Base-by-base conservation (phyloP, 2,888 invertebrate genomes). In the Dolichopus griseipennis region DNA sequence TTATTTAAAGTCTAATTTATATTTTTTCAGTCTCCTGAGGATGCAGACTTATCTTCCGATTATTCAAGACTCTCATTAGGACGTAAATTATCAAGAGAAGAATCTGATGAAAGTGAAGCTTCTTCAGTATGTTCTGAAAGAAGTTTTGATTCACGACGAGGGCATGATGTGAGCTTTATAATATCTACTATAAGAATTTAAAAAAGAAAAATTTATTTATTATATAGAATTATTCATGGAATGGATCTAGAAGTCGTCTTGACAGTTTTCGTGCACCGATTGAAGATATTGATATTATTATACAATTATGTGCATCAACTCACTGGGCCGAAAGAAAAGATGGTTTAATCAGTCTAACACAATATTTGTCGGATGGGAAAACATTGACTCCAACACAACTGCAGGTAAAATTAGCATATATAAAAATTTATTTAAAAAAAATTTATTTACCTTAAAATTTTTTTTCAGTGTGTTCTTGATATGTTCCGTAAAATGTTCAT, bases 321-420 rank as follows among this genome's bases (percentile, higher is more conserved):
- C 92, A 93, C 76, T 96, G 97, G 95, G 90, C 92, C 61, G 97
- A 98, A 78, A 83, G 97, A 69, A 96, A 97, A 79, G 97, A 98
- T 75, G 98, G 97, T 20, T 86, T 98, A 6, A 85, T 90, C 2
- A 90, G 90, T 70, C 79, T 95, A 73, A 91, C 92, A 68, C 85
- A 86, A 74, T 86, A 87, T 76, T 83, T 90, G 65, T 83, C 85
- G 65, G 84, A 84, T 68, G 86, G 86, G 61, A 85, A 86, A 72
- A 82, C 83, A 65, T 77, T 88, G 22, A 83, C 84, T 15, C 82
- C 83, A 12, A 82, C 84, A 69, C 89, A 91, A 77, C 79, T 91
- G 73, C 86, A 71, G 66, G 72, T 70, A 41, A 33, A 41, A 37
- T 6, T 27, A 41, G 9, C 1, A 64, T 15, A 63, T 20, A 7